Evolutionary conservation across 2,113 vertebrate genomes (phyloP).

Genomic region (Genyomyrus donnyi): DNA sequence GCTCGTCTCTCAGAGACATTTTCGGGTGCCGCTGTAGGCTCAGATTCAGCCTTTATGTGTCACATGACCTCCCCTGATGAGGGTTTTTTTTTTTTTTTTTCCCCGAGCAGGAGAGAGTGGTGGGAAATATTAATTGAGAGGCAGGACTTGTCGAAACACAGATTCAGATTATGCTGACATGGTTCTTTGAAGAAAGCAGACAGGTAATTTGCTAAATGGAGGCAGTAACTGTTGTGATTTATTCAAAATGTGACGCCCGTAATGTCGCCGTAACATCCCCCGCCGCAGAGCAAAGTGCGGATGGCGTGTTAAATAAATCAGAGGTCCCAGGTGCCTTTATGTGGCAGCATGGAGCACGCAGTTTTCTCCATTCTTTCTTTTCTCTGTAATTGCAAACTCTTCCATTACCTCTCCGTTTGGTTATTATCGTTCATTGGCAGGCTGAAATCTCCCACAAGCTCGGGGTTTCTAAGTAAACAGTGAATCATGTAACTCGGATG

Average conservation of each 20-base stretch:
- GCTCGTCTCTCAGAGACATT: background rate
- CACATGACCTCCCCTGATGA: background rate
- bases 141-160: constrained; percentile 1
- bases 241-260: constrained; percentile 43
- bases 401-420: constrained; percentile 31
- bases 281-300: constrained; percentile 19
- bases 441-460: background rate
- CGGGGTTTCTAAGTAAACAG: constrained; percentile 11
- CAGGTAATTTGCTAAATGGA: constrained; percentile 47
- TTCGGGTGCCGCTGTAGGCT: constrained; percentile 13
- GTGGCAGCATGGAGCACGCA: constrained; percentile 2
- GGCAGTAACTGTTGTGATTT: constrained; percentile 40
- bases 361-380: constrained; percentile 29
- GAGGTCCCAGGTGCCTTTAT: constrained; percentile 18
- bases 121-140: background rate
- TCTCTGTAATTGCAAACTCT: constrained; percentile 31
- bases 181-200: constrained; percentile 21
- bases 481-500: background rate
- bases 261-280: constrained; percentile 40
- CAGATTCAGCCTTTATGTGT: constrained; percentile 12
- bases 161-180: constrained; percentile 29
- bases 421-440: constrained; percentile 19
- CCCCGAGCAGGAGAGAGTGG: background rate
- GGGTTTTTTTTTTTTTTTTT: background rate
- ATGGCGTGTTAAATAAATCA: constrained; percentile 41